phyloP scores from a whole-genome alignment of 2,113 vertebrate genomes.

The Odocoileus virginianus region DNA sequence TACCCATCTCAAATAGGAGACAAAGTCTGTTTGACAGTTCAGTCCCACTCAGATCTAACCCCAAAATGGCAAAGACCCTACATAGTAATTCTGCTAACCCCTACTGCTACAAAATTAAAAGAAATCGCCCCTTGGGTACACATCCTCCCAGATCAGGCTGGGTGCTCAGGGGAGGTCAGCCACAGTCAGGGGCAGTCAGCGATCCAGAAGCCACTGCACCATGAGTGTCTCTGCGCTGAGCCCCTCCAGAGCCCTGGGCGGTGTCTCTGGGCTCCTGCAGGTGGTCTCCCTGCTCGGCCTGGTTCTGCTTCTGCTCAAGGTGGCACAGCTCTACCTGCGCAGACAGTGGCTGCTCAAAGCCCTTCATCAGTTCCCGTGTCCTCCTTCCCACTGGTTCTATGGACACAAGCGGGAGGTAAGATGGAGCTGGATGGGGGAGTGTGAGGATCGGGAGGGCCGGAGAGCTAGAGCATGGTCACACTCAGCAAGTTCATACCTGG shows the following conservation, averaged over 20 bases:
- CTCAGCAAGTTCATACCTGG: not conserved
- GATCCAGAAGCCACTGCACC: not conserved
- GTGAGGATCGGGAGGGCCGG: accelerated
- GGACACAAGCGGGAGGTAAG: not conserved
- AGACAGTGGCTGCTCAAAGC: not conserved
- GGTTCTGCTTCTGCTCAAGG: not conserved
- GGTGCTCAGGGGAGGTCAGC: not conserved
- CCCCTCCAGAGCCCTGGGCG: not conserved
- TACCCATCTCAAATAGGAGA: too few relatives aligned
- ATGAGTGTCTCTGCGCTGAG: constrained; percentile 25
- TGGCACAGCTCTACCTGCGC: not conserved
- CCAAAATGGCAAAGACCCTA: too few relatives aligned
- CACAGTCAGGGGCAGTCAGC: not conserved
- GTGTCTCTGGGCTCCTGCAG: constrained; percentile 63
- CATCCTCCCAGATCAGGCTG: not conserved
- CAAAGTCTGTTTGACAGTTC: too few relatives aligned
- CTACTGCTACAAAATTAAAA: too few relatives aligned
- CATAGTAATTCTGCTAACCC: too few relatives aligned
- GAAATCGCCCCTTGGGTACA: too few relatives aligned
- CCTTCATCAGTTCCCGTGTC: constrained; percentile 81
- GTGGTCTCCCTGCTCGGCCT: not conserved
- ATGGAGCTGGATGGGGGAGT: accelerated
- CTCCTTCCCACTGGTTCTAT: constrained; percentile 55
- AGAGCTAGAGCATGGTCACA: not conserved
- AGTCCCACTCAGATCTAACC: too few relatives aligned